Conservation (phyloP, 2,888 invertebrate genomes). For the Dendrolimus pini region DNA sequence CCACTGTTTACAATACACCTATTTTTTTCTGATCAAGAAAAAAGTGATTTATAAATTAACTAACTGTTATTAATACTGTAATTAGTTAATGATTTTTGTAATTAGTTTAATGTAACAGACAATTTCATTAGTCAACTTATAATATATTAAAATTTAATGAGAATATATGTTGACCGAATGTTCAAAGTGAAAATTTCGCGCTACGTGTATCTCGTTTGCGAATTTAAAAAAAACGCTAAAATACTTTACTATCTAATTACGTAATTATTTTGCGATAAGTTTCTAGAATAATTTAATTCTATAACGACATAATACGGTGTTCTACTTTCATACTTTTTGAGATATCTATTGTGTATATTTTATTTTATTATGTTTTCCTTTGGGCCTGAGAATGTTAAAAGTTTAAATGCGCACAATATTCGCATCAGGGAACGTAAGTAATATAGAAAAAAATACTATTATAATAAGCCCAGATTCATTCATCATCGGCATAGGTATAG, state of each 20-base stretch:
- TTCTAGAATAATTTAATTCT: neutral
- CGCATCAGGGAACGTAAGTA: constrained; percentile 49
- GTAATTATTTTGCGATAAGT: neutral
- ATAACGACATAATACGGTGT: neutral
- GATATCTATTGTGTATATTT: neutral
- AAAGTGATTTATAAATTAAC: constrained; percentile 29
- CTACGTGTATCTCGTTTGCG: constrained; percentile 4
- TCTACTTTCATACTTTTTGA: neutral
- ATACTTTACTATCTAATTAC: neutral
- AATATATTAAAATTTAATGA: constrained; percentile 27
- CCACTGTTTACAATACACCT: constrained; percentile 78
- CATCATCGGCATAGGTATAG: too few species aligned
- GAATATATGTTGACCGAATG: constrained; percentile 37
- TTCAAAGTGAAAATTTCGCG: constrained; percentile 12
- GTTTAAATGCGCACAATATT: constrained; percentile 49
- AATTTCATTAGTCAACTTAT: constrained; percentile 9
- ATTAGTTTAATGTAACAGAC: constrained; percentile 13
- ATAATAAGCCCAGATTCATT: too few species aligned
- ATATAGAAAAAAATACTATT: too few species aligned
- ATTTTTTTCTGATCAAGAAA: constrained; percentile 37
- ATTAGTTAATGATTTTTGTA: constrained; percentile 44
- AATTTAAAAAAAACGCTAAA: neutral
- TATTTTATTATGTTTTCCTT: constrained; percentile 42
- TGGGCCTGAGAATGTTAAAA: constrained; percentile 40
- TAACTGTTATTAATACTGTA: constrained; percentile 21